Base-by-base conservation (phyloP, 1,140 invertebrate genomes). In the Maniola jurtina region DNA sequence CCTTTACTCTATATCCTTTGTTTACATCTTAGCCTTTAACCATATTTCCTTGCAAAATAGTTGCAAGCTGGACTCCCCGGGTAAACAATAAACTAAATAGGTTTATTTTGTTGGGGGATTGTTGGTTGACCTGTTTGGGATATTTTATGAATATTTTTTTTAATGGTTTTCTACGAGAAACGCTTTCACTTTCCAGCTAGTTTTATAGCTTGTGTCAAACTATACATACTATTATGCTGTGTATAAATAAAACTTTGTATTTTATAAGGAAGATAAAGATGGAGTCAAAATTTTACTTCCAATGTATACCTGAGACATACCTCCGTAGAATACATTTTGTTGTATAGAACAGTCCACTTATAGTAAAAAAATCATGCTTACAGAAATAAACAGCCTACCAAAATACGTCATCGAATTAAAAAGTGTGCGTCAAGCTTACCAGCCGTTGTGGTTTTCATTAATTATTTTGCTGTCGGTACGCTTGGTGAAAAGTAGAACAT, bases 1-100 rank as follows among this genome's bases (percentile, higher is more conserved):
- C 4, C 25, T 25, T 25, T 25, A 25, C 1, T 4, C 25, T 25
- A 61, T 60, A 48, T 42, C 63, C 60, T 52, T 68, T 68, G 66
- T 68, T 68, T 68, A 68, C 66, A 40, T 63, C 66, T 68, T 54
- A 8, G 45, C 55, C 35, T 59, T 68, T 68, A 68, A 59, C 61
- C 52, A 55, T 52, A 55, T 57, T 57, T 40, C 55, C 55, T 40
- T 57, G 55, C 55, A 40, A 57, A 57, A 57, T 40, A 57, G n/a
- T 33, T 38, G 34, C 34, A 57, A 55, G 52, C 35, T 40, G 55
- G 34, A 36, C 34, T 13, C 15, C 54, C 54, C 34, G 34, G 10
- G 35, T 35, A 34, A 55, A 34, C 25, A 55, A 55, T 55, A 52
- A 16, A 52, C 48, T 16, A 25, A 52, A 52, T 45, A n/a, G 13